phyloP scores from a whole-genome alignment of 2,888 invertebrate genomes.

The Sepioteuthis lessoniana region DNA sequence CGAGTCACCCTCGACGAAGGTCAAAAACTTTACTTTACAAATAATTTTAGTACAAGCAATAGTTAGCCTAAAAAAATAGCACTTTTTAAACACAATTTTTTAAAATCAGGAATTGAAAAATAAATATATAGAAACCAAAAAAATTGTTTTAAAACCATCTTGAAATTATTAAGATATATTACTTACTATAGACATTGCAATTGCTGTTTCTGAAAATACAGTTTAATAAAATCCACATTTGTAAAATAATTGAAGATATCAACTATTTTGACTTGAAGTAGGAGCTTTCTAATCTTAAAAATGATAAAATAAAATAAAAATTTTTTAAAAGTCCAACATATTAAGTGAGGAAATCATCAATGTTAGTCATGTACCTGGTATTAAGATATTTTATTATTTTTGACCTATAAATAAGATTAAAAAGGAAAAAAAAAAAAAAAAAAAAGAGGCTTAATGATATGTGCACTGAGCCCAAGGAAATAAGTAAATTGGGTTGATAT shows the following conservation, averaged over 20 bases:
- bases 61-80: background rate
- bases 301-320: too few species aligned
- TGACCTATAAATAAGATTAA: background rate
- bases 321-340: background rate
- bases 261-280: background rate
- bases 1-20: too few species aligned
- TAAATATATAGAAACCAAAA: background rate
- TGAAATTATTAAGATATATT: background rate
- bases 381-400: background rate
- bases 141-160: background rate
- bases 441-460: background rate
- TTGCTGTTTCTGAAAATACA: too few species aligned
- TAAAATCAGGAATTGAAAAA: background rate
- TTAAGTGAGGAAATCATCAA: background rate
- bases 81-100: background rate
- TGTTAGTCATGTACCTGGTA: background rate
- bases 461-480: background rate
- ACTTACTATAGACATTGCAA: background rate
- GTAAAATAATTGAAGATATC: background rate
- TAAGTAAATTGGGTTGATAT: background rate
- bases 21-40: too few species aligned
- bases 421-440: background rate
- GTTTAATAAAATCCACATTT: background rate
- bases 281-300: background rate
- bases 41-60: background rate